Conservation (phyloP, 2,113 vertebrate genomes). For the Callipepla californica region DNA sequence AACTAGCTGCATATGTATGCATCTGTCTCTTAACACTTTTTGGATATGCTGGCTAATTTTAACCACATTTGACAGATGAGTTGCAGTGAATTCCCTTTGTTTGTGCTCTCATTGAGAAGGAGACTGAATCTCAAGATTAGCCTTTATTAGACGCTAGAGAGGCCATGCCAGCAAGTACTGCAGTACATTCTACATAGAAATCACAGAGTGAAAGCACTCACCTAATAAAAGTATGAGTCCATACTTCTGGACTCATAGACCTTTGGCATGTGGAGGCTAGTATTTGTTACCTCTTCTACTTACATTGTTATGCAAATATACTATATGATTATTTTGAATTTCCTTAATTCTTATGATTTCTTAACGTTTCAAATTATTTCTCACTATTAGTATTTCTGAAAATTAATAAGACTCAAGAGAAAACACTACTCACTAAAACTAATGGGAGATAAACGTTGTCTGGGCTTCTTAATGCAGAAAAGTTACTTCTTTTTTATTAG, state of each 20-base stretch:
- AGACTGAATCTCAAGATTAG: background rate
- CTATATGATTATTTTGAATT: background rate
- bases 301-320: background rate
- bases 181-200: background rate
- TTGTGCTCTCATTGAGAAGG: background rate
- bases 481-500: background rate
- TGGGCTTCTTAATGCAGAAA: background rate
- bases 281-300: background rate
- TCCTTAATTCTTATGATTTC: constrained; percentile 14
- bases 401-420: background rate
- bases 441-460: background rate
- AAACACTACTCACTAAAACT: background rate
- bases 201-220: background rate
- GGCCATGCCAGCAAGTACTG: background rate
- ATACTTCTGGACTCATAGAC: background rate
- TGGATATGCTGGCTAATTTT: background rate
- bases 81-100: background rate
- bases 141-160: background rate
- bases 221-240: background rate
- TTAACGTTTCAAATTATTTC: background rate
- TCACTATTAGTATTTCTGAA: background rate
- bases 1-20: background rate
- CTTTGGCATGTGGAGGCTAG: background rate
- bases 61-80: background rate
- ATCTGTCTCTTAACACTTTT: background rate